A percentile compares a stretch with the other conserved stretches of the same genome.
Evolutionary conservation across 30 jellyfish, hydroid and myxozoan species (phyloP).

Genomic region (Chrysaora quinquecirrha): DNA sequence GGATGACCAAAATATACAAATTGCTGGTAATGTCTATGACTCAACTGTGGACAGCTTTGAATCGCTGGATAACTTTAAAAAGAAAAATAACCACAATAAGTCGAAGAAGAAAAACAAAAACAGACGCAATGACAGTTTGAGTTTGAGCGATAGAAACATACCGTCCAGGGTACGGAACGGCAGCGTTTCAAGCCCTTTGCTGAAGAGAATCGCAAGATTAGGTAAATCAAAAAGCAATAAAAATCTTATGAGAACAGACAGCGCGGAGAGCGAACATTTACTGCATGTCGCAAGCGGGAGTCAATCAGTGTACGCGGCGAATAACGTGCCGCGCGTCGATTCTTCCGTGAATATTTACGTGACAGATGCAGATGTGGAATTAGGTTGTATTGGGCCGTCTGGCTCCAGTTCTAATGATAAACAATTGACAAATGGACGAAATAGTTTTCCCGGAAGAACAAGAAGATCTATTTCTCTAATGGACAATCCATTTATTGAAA

Average conservation of each 20-base stretch:
- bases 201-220: conserved; percentile 30
- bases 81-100: background rate
- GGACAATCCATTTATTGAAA: conserved; percentile 28
- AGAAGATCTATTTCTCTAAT: conserved; percentile 45
- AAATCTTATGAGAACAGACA: conserved; percentile 36
- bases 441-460: background rate
- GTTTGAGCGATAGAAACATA: conserved; percentile 58
- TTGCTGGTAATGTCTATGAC: background rate
- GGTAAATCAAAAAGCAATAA: conserved; percentile 62
- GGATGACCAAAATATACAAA: background rate
- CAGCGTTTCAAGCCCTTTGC: conserved; percentile 53
- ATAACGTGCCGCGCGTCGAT: no score
- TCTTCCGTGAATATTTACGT: conserved; percentile 54
- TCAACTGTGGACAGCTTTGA: conserved; percentile 38
- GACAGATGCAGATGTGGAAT: conserved; percentile 47
- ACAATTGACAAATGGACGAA: conserved; percentile 32
- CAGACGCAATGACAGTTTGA: conserved; percentile 5
- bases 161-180: conserved; percentile 47
- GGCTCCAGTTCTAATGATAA: conserved; percentile 2
- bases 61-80: conserved; percentile 9
- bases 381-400: background rate
- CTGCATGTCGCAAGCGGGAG: conserved; percentile 4
- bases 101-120: conserved; percentile 29
- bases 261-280: conserved; percentile 41
- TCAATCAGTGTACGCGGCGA: no score